Evolutionary conservation across 2,888 invertebrate genomes (phyloP), one percentile per base, ranked within the genome.

Genomic region (Chironomus tentans): DNA sequence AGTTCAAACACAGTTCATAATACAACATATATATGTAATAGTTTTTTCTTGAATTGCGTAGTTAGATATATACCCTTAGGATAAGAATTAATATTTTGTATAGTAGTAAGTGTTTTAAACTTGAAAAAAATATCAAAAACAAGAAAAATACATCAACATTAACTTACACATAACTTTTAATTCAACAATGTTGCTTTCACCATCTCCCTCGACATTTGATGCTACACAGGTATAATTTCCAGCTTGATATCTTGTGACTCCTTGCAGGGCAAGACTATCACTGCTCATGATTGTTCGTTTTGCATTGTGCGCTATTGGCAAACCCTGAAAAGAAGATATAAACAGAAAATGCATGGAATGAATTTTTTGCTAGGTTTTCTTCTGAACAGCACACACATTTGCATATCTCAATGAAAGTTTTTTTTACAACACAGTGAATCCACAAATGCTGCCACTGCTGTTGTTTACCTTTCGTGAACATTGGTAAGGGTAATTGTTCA

Each of bases 81-180:
- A n/a, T n/a, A n/a, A n/a, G n/a, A n/a, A n/a, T n/a, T n/a, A n/a
- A n/a, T n/a, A n/a, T n/a, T n/a, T n/a, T n/a, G n/a, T n/a, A n/a
- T n/a, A n/a, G n/a, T n/a, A n/a, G n/a, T n/a, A n/a, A n/a, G n/a
- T n/a, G n/a, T n/a, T n/a, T n/a, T n/a, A n/a, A n/a, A n/a, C n/a
- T n/a, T n/a, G n/a, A n/a, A n/a, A n/a, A n/a, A n/a, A n/a, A n/a
- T n/a, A n/a, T 12, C 7, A 24, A 68, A 15, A 3, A 24, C 21
- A 46, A 22, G 50, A 21, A 13, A 46, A 28, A 56, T n/a, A n/a
- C 56, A 69, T 68, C 56, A 38, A 69, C 50, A 61, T 56, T 81
- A 68, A 92, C 95, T 93, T 87, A 95, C 95, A 95, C 89, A 95
- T 94, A 80, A 96, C 91, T 86, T 92, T 92, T 76, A 96, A 86